Base-by-base conservation (phyloP, 2,113 vertebrate genomes). In the Otocyon megalotis region DNA sequence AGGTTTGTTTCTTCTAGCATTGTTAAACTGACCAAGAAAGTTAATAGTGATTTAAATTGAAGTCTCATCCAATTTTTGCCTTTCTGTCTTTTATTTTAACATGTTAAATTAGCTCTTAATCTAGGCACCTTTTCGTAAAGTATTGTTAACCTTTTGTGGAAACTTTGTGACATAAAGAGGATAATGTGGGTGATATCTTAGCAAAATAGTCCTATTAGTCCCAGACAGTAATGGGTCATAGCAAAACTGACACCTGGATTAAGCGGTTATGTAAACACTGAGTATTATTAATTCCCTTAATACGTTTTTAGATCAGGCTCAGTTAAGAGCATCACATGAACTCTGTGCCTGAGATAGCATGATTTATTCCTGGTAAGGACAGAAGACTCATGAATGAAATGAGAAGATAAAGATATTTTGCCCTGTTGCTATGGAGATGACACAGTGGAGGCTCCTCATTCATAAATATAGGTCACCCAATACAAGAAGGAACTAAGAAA, bases 271-370 rank as follows among this genome's bases (percentile, higher is more conserved):
- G 54, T 93, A 88, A 92, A 94, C 17, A 86, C 37, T 6, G 0
- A 76, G 2, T 12, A 35, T 56, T 84, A 67, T 92, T 92, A 37
- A 69, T 81, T 83, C 96, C 20, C 43, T 80, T 89, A 87, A 81
- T 83, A 30, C 32, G 43, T 83, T 80, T 54, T 90, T 87, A n/a
- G 19, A 54, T 94, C 19, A 80, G 14, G 37, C 58, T 77, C 63
- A 86, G 13, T 90, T 93, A 77, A 94, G 72, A 97, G 79, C 54
- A 93, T 87, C 89, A 83, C 48, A 63, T 97, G 89, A 91, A 67
- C 43, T 67, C 58, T 76, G 4, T 79, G n/a, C 9, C n/a, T 80
- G 30, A 63, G 17, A 76, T 35, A 90, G 54, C n/a, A 60, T 76
- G 65, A 92, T 80, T 67, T 96, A 63, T 97, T 82, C 71, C 74